Percentiles rank a stretch among this genome's conserved stretches.
These are phyloP conservation scores for Diarsia dahlii DNA, from an alignment of 2,888 invertebrate genomes.

Conservation along the genomic window DNA sequence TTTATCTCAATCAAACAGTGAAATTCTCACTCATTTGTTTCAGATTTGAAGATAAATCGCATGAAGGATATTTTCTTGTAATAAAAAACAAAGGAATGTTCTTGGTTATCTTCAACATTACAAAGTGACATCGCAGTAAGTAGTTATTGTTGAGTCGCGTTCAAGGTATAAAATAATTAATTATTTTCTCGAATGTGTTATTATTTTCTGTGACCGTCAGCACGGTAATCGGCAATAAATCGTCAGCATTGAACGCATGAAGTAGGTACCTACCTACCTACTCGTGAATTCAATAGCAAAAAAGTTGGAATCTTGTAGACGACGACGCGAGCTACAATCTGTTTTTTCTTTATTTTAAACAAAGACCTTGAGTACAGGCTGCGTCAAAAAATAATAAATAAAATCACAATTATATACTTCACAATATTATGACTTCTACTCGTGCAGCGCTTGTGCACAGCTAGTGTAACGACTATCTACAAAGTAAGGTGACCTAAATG, in stretches of 20 bases:
- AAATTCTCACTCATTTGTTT: conserved; percentile 37
- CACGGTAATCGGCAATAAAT: no score
- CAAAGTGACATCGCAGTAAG: conserved; percentile 64
- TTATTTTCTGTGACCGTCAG: conserved; percentile 54
- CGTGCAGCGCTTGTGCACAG: conserved; percentile 62
- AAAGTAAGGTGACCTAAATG: conserved; percentile 90
- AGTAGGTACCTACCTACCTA: conserved; percentile 14
- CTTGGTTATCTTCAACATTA: conserved; percentile 53
- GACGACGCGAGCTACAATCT: not conserved
- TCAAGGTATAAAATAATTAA: conserved; percentile 47
- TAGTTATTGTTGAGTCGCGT: conserved; percentile 65
- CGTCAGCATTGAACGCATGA: conserved; percentile 44
- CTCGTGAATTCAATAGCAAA: conserved; percentile 41
- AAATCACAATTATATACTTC: not conserved
- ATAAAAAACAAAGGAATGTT: conserved; percentile 49
- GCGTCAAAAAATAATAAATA: conserved; percentile 19
- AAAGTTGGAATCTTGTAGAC: conserved; percentile 25
- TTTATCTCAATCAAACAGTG: conserved; percentile 34
- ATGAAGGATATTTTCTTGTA: conserved; percentile 37
- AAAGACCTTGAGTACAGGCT: conserved; percentile 17
- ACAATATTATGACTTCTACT: conserved; percentile 20
- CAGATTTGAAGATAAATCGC: conserved; percentile 18
- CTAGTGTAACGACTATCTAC: conserved; percentile 83
- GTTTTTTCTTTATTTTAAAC: conserved; percentile 14
- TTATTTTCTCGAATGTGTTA: conserved; percentile 62